phyloP scores from a whole-genome alignment of 2,113 vertebrate genomes.

The Gila orcuttii region DNA sequence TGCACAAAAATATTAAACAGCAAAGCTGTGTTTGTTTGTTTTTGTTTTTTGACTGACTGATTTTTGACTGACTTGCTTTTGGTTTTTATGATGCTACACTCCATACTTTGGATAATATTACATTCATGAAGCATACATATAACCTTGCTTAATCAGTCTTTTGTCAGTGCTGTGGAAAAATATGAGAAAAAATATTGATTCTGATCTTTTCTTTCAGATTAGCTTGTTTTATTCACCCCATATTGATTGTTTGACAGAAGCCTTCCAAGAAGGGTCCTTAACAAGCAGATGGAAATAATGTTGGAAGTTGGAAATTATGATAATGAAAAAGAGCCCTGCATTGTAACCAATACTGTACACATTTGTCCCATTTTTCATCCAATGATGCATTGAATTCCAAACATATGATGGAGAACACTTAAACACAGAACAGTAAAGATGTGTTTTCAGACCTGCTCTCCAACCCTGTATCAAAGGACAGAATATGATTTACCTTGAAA shows the following conservation, averaged over 20 bases:
- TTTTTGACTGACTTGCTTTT: neutral
- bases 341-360: neutral
- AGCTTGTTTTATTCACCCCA: neutral
- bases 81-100: neutral
- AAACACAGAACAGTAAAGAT: neutral
- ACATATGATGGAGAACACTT: neutral
- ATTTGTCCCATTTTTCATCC: neutral
- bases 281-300: neutral
- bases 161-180: neutral
- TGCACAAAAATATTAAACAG: too few species aligned
- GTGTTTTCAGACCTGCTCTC: neutral
- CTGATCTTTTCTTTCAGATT: neutral
- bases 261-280: neutral
- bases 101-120: neutral
- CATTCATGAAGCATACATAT: neutral
- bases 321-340: neutral
- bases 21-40: too few species aligned
- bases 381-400: neutral
- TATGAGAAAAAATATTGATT: neutral
- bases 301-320: too few species aligned
- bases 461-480: constrained; percentile 11
- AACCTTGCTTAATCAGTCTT: neutral
- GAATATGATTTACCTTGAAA: constrained; percentile 32
- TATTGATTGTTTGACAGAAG: constrained; percentile 9
- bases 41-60: neutral